A percentile compares a stretch with the other conserved stretches of the same genome.
Conservation (phyloP, 2,797 vertebrate genomes). For the Halcyon chelicuti region DNA sequence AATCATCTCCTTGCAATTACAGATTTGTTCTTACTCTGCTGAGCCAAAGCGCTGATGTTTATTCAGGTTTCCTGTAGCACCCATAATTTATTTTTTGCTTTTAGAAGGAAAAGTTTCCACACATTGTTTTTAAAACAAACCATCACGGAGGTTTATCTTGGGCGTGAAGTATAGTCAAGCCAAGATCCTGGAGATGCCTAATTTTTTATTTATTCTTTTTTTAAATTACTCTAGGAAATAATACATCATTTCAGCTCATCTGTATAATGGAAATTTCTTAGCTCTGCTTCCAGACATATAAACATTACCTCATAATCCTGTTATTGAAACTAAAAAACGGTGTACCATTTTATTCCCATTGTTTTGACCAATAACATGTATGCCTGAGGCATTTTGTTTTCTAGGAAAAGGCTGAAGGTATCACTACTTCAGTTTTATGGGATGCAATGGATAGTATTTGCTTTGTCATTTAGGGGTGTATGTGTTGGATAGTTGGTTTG, state of each 20-base stretch:
- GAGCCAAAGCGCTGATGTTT: neutral
- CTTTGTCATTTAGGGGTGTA: neutral
- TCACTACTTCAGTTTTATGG: neutral
- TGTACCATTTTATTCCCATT: neutral
- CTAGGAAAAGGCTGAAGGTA: neutral
- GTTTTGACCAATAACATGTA: neutral
- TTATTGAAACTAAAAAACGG: neutral
- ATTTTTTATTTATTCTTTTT: neutral
- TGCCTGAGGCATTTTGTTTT: neutral
- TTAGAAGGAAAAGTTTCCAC: conserved; percentile 18
- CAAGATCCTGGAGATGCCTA: conserved; percentile 29
- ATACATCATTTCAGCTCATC: conserved; percentile 36
- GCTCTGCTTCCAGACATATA: neutral
- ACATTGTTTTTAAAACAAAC: conserved; percentile 53
- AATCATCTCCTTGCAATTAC: neutral
- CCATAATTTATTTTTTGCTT: conserved; percentile 9
- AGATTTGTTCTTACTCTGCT: neutral
- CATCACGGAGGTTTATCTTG: neutral
- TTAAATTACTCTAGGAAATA: conserved; percentile 36
- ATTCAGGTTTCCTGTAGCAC: conserved; percentile 37
- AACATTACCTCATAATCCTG: conserved; percentile 24
- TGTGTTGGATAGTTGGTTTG: neutral
- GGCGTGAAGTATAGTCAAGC: neutral
- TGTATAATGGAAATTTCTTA: neutral
- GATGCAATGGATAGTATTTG: neutral